Evolutionary conservation across 2,113 vertebrate species (phyloP).

Genomic region (Syrmaticus mikado): DNA sequence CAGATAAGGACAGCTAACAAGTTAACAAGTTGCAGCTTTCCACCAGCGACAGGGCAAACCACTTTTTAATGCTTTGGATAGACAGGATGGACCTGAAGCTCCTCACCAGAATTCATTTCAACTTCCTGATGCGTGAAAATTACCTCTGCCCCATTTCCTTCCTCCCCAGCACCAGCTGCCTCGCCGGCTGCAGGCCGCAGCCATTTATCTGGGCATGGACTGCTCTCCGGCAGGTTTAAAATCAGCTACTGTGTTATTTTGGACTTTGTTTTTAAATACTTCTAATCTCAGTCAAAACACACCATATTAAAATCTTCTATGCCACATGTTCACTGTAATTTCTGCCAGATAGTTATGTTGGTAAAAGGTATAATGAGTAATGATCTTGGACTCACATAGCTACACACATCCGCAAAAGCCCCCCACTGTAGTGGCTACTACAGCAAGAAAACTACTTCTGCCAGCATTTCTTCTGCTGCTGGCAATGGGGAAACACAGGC

Average conservation of each 20-base stretch:
- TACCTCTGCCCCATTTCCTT: constrained; percentile 6
- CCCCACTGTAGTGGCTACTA: background rate
- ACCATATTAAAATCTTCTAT: constrained; percentile 4
- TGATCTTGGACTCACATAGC: background rate
- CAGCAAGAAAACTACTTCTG: background rate
- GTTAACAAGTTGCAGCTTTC: background rate
- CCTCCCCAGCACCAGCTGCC: background rate
- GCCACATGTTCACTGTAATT: background rate
- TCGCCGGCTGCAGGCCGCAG: background rate
- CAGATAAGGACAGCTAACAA: background rate
- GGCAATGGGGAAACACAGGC: background rate
- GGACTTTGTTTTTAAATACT: constrained; percentile 16
- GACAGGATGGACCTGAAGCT: background rate
- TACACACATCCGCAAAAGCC: background rate
- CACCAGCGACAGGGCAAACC: background rate
- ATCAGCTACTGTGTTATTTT: constrained; percentile 14
- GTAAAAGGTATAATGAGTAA: background rate
- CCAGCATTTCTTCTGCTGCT: background rate
- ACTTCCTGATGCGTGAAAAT: constrained; percentile 41
- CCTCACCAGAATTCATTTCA: constrained; percentile 41
- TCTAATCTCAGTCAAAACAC: constrained; percentile 38
- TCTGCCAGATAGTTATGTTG: constrained; percentile 11
- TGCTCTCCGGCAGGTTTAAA: constrained; percentile 21
- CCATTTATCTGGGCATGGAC: background rate
- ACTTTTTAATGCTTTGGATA: constrained; percentile 15